These are phyloP conservation scores for Paedocypris sp. DNA, from an alignment of 2,113 vertebrate genomes.

Conservation along the genomic window DNA sequence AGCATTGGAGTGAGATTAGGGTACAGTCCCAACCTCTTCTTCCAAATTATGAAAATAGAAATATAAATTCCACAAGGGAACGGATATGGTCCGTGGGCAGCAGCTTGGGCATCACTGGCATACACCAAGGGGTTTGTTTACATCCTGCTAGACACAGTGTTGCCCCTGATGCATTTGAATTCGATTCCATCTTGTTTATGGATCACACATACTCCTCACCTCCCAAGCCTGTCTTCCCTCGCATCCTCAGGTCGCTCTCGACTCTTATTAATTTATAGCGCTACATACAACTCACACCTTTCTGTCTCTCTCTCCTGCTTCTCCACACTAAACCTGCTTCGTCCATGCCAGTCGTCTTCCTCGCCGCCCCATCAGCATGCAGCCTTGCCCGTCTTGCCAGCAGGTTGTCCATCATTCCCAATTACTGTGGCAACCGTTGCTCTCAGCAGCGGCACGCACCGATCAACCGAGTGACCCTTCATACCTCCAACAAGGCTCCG, in stretches of 20 bases:
- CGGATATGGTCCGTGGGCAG: too few relatives aligned
- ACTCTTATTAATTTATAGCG: not conserved
- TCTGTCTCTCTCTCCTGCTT: not conserved
- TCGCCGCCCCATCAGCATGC: slow-evolving; percentile 30
- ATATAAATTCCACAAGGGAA: too few relatives aligned
- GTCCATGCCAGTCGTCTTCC: slow-evolving; percentile 19
- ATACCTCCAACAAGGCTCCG: slow-evolving; percentile 23
- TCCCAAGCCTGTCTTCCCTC: too few relatives aligned
- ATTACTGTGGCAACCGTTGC: slow-evolving; percentile 39
- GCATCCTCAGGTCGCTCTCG: not conserved
- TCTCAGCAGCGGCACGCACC: slow-evolving; percentile 23
- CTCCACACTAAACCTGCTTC: not conserved
- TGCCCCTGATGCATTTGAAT: too few relatives aligned
- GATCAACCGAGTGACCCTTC: slow-evolving; percentile 33
- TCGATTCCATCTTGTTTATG: not conserved
- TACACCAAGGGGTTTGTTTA: too few relatives aligned
- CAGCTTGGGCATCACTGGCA: too few relatives aligned
- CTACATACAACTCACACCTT: not conserved
- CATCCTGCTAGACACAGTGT: too few relatives aligned
- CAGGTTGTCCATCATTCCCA: slow-evolving; percentile 40
- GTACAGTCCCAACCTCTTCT: too few relatives aligned
- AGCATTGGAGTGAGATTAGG: too few relatives aligned
- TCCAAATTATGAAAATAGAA: too few relatives aligned
- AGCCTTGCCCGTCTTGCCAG: slow-evolving; percentile 26
- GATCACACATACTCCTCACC: too few relatives aligned